These are phyloP conservation scores for Tauraco erythrolophus DNA, from an alignment of 2,113 vertebrate genomes.

Conservation along the genomic window DNA sequence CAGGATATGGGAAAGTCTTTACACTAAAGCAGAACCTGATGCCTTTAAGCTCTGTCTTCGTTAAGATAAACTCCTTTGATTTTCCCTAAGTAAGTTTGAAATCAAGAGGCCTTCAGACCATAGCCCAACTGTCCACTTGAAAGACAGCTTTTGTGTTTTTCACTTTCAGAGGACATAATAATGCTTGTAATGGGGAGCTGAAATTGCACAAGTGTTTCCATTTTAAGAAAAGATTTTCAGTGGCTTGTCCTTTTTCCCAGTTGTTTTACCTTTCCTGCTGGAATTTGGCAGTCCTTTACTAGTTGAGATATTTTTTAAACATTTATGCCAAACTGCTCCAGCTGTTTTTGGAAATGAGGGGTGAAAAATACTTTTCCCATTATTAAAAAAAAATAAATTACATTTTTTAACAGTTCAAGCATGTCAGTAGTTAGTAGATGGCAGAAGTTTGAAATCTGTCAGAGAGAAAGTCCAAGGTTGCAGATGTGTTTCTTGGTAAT, in stretches of 20 bases:
- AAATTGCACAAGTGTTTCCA: conserved; percentile 47
- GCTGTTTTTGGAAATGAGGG: background rate
- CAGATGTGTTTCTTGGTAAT: background rate
- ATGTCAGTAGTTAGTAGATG: background rate
- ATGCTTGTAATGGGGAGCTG: background rate
- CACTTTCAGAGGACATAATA: background rate
- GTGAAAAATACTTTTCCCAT: conserved; percentile 15
- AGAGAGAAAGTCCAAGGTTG: background rate
- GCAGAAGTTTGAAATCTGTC: conserved; percentile 1
- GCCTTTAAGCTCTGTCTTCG: background rate
- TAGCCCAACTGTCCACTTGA: background rate
- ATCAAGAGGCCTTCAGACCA: background rate
- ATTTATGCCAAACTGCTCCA: background rate
- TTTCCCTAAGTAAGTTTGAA: conserved; percentile 2
- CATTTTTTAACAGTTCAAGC: background rate
- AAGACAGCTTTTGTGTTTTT: conserved; percentile 24
- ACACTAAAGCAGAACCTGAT: background rate
- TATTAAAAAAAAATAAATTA: background rate
- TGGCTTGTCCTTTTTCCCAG: background rate
- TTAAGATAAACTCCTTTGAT: background rate
- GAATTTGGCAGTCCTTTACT: conserved; percentile 21
- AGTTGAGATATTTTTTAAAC: background rate
- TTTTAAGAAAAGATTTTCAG: conserved; percentile 51
- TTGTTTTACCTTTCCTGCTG: conserved; percentile 16
- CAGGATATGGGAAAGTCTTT: background rate